A percentile compares a stretch with the other conserved stretches of the same genome.
These are phyloP conservation scores for Microchrysa polita DNA, from an alignment of 2,888 invertebrate species.

Conservation along the genomic window DNA sequence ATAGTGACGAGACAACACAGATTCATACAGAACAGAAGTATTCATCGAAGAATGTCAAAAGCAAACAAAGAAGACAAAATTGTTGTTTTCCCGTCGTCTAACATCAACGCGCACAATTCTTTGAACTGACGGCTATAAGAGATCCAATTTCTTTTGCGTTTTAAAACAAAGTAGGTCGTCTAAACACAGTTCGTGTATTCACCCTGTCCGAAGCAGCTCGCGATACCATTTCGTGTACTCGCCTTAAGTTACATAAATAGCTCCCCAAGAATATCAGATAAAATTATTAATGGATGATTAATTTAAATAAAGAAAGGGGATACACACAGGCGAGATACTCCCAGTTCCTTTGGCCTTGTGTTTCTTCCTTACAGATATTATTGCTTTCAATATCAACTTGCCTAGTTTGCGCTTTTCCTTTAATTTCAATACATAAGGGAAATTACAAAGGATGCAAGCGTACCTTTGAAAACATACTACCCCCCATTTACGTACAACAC, in stretches of 20 bases:
- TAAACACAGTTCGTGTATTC: too few species aligned
- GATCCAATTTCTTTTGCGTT: too few species aligned
- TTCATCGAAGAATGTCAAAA: too few species aligned
- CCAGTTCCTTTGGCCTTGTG: conserved; percentile 38
- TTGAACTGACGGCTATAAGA: too few species aligned
- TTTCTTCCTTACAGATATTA: conserved; percentile 35
- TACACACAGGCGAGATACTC: conserved; percentile 42
- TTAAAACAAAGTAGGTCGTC: too few species aligned
- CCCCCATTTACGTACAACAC: conserved; percentile 13
- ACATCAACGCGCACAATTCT: too few species aligned
- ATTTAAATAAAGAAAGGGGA: conserved; percentile 50
- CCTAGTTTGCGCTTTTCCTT: conserved; percentile 43
- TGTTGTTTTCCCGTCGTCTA: too few species aligned
- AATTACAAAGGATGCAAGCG: conserved; percentile 42
- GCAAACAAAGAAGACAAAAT: too few species aligned
- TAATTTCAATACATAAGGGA: conserved; percentile 49
- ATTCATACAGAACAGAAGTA: too few species aligned
- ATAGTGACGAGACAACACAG: too few species aligned
- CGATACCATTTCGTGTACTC: neutral
- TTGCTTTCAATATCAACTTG: conserved; percentile 43
- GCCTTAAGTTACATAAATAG: conserved; percentile 50
- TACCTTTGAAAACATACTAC: conserved; percentile 17
- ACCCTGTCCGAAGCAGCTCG: too few species aligned
- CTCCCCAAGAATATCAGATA: conserved; percentile 50
- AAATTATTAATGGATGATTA: conserved; percentile 52